Base-by-base conservation (phyloP, 2,888 invertebrate species). In the Ellobium chinense region DNA sequence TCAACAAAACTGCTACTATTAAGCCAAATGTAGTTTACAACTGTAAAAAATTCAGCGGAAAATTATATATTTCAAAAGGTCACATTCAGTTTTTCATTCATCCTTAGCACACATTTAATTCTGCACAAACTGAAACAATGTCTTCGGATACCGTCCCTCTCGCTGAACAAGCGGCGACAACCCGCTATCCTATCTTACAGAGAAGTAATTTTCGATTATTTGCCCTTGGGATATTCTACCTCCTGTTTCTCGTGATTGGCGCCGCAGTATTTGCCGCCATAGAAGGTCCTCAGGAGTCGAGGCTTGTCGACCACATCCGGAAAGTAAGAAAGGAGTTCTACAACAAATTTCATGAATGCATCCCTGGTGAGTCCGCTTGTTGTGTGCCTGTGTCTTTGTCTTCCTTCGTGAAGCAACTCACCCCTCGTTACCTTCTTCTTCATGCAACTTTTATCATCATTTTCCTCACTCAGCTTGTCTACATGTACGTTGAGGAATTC, bases 251-350 rank as follows among this genome's bases (percentile, higher is more conserved):
- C 82, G 93, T 95, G 54, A 92, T 96, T 91, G 97, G 97, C 27
- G 97, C 97, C 0, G 94, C 95, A 27, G 95, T 97, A 82, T 97
- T 97, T 92, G 95, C 96, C 80, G 95, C 95, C n/a, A 95, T 96
- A 85, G 97, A 97, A 93, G 95, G 95, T 5, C 96, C 96, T 0
- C 93, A 95, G 87, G 96, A 96, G 91, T 93, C 93, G 62, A 93
- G 94, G 73, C 94, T 94, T 78, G 94, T 95, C 54, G 93, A 94
- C 72, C 94, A 94, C 65, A 93, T 96, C 63, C 93, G 94, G 75
- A 91, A 93, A 54, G 91, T 95, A 82, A 94, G 96, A 88, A 90
- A 92, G 46, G 92, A 94, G 75, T 96, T 97, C 93, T 93, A 96
- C 31, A 91, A 93, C 63, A 93, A 94, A 18, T 94, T 96, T 90